phyloP scores from a whole-genome alignment of 2,888 invertebrate species.

The Dolichopus griseipennis region DNA sequence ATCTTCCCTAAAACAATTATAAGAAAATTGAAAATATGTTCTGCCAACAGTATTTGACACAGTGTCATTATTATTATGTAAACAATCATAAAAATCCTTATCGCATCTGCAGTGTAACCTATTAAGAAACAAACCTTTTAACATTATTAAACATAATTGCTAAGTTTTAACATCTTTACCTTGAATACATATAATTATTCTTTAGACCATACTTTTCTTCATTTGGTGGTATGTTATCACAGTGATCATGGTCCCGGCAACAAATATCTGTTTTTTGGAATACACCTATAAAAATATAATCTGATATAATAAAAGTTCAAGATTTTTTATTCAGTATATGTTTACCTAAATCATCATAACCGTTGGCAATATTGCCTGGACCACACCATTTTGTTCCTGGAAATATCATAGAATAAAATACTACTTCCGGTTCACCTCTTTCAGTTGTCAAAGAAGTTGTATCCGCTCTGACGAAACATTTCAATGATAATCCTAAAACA shows the following conservation, averaged over 20 bases:
- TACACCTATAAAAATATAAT: neutral
- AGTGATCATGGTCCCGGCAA: slow-evolving; percentile 67
- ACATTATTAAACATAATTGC: no score
- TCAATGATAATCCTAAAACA: no score
- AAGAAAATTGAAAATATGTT: slow-evolving; percentile 23
- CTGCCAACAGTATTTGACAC: slow-evolving; percentile 22
- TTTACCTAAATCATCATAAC: slow-evolving; percentile 55
- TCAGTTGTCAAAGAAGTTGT: no score
- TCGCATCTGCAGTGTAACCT: slow-evolving; percentile 26
- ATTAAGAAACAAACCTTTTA: neutral
- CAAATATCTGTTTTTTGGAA: slow-evolving; percentile 70
- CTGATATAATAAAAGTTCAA: neutral
- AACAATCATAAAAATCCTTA: slow-evolving; percentile 22
- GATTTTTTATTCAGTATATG: neutral
- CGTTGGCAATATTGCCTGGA: neutral
- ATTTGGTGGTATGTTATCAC: slow-evolving; percentile 30
- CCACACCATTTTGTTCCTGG: slow-evolving; percentile 10
- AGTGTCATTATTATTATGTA: slow-evolving; percentile 18
- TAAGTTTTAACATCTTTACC: slow-evolving; percentile 12
- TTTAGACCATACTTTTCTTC: slow-evolving; percentile 23
- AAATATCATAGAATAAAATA: neutral
- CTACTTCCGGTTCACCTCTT: no score
- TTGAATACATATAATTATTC: slow-evolving; percentile 24
- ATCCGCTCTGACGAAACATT: no score
- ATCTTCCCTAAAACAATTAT: slow-evolving; percentile 23